Conservation (phyloP, 1,140 invertebrate species). For the Drosophila elegans region DNA sequence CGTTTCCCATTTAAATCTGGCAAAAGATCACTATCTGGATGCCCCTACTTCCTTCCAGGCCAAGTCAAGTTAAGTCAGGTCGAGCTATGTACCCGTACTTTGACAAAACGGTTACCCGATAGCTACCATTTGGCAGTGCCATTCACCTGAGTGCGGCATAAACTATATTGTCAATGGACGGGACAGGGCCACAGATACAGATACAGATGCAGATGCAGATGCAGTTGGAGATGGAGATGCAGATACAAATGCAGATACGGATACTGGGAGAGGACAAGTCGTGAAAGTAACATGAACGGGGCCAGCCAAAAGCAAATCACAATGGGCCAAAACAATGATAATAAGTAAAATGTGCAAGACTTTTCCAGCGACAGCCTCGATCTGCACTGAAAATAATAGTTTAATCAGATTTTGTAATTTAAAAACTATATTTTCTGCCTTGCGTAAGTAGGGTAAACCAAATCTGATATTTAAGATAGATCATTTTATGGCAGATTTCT, state of each 20-base stretch:
- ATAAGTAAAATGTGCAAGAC: constrained; percentile 64
- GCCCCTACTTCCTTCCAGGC: constrained; percentile 15
- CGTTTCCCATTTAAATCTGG: constrained; percentile 16
- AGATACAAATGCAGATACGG: background rate
- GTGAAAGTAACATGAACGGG: constrained; percentile 71
- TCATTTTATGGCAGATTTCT: too few species aligned
- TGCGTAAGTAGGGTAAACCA: too few species aligned
- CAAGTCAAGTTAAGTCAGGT: constrained; percentile 21
- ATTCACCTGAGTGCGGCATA: constrained; percentile 59
- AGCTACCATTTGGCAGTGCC: constrained; percentile 58
- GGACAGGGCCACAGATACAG: constrained; percentile 15
- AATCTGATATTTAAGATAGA: too few species aligned
- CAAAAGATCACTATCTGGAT: constrained; percentile 41
- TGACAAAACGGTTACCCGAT: constrained; percentile 62
- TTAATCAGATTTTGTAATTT: too few species aligned
- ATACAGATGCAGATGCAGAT: constrained; percentile 10
- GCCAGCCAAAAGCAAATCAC: constrained; percentile 31
- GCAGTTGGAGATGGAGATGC: background rate
- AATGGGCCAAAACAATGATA: constrained; percentile 65
- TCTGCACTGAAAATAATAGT: constrained; percentile 7
- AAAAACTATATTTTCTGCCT: too few species aligned
- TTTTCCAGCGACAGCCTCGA: constrained; percentile 21
- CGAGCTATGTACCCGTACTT: constrained; percentile 8
- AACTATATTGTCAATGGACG: constrained; percentile 56
- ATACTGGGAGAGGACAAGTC: constrained; percentile 44